Evolutionary conservation across 2,888 invertebrate genomes (phyloP).

Genomic region (Nymphalis polychloros): DNA sequence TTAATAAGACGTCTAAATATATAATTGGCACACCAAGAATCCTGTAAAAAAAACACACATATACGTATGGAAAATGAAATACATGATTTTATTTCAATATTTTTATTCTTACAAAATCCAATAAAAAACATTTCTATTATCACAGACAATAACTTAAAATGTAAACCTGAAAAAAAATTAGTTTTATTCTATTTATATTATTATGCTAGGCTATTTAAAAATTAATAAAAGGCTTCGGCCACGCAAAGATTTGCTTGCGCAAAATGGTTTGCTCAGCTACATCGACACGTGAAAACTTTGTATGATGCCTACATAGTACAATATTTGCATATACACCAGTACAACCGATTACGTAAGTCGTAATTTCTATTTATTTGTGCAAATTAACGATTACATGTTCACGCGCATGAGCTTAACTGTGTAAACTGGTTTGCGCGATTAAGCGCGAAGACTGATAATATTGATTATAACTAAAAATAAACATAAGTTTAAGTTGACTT

Average conservation of each 20-base stretch:
- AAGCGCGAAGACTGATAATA: not conserved
- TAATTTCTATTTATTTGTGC: not conserved
- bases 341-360: not conserved
- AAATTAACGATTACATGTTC: not conserved
- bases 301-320: too few relatives aligned
- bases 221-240: not conserved
- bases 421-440: not conserved
- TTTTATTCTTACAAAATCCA: constrained; percentile 52
- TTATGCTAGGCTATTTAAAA: constrained; percentile 12
- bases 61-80: constrained; percentile 58
- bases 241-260: not conserved
- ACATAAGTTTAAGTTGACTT: constrained; percentile 1
- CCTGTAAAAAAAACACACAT: constrained; percentile 37
- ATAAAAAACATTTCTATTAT: constrained; percentile 63
- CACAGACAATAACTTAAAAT: constrained; percentile 71
- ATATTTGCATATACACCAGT: too few relatives aligned
- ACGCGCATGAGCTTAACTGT: not conserved
- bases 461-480: not conserved
- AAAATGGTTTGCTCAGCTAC: too few relatives aligned
- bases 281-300: too few relatives aligned
- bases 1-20: not conserved
- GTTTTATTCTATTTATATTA: constrained; percentile 10
- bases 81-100: constrained; percentile 41
- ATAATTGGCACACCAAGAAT: constrained; percentile 41
- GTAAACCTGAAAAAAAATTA: constrained; percentile 44